phyloP scores from a whole-genome alignment of 2,797 vertebrate species.

The Rhinichthys osculus region DNA sequence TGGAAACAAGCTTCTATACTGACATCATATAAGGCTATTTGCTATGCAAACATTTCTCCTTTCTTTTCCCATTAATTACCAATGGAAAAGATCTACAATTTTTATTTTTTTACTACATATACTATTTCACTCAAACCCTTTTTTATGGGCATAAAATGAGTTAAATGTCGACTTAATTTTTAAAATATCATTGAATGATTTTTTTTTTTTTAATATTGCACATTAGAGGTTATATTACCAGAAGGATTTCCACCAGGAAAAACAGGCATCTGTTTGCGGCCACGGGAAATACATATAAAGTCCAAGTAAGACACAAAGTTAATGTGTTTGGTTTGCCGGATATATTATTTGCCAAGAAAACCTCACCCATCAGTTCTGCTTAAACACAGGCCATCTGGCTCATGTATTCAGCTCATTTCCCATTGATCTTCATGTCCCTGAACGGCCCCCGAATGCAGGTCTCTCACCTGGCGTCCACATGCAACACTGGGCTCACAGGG shows the following conservation, averaged over 20 bases:
- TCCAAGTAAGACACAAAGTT: slow-evolving; percentile 15
- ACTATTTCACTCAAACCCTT: background rate
- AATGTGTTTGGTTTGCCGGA: background rate
- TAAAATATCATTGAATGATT: background rate
- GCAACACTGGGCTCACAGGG: background rate
- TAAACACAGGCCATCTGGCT: slow-evolving; percentile 37
- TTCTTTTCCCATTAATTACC: background rate
- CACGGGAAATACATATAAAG: background rate
- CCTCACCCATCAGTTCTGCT: slow-evolving; percentile 20
- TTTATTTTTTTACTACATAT: slow-evolving; percentile 23
- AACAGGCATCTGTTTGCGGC: slow-evolving; percentile 27
- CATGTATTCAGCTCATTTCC: background rate
- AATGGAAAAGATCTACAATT: background rate
- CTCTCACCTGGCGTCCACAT: slow-evolving; percentile 34
- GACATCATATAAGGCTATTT: too few species aligned
- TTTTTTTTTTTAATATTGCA: background rate
- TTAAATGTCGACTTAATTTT: slow-evolving; percentile 13
- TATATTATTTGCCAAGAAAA: slow-evolving; percentile 45
- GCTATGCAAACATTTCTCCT: too few species aligned
- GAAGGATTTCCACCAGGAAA: slow-evolving; percentile 24
- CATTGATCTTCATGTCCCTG: slow-evolving; percentile 11
- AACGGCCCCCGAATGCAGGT: slow-evolving; percentile 18
- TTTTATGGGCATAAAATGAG: background rate
- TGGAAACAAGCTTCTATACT: too few species aligned
- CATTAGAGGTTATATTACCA: slow-evolving; percentile 13